Percentiles rank a stretch among this genome's conserved stretches.
Evolutionary conservation across 2,113 vertebrate species (phyloP).

Genomic region (Peromyscus polionotus): DNA sequence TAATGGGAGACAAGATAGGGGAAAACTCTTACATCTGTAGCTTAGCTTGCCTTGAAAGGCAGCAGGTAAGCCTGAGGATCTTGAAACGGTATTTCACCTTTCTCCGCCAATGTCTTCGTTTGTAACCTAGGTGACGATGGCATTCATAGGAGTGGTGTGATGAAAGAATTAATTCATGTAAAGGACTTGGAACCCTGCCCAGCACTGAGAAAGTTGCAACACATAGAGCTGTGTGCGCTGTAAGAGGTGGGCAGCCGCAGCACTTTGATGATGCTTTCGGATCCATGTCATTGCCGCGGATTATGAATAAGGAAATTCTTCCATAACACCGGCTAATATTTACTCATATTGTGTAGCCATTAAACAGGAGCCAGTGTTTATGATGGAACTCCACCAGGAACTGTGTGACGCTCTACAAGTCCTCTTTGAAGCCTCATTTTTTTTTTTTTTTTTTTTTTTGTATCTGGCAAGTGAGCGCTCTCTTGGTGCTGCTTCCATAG

Average conservation of each 20-base stretch:
- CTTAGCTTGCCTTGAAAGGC: background rate
- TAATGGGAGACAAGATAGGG: background rate
- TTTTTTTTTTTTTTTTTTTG: background rate
- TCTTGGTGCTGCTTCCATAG: background rate
- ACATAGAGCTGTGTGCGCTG: accelerated
- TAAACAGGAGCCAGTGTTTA: background rate
- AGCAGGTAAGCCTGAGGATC: background rate
- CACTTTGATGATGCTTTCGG: background rate
- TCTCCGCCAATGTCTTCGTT: background rate
- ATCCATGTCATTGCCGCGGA: background rate
- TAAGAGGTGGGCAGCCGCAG: background rate
- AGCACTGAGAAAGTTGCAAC: background rate
- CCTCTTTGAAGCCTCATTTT: background rate
- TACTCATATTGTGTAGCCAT: too few species aligned
- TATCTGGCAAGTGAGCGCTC: background rate
- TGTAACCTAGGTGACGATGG: background rate
- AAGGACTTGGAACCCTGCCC: background rate
- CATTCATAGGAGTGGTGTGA: background rate
- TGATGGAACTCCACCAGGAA: background rate
- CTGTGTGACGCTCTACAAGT: background rate
- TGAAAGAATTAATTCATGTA: background rate
- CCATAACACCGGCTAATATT: background rate
- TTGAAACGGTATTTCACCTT: background rate
- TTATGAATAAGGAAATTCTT: background rate
- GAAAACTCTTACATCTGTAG: background rate